Percentiles rank a stretch among this genome's conserved stretches.
Conservation (phyloP, 2,113 vertebrate genomes). For the Himantopus leucocephalus region DNA sequence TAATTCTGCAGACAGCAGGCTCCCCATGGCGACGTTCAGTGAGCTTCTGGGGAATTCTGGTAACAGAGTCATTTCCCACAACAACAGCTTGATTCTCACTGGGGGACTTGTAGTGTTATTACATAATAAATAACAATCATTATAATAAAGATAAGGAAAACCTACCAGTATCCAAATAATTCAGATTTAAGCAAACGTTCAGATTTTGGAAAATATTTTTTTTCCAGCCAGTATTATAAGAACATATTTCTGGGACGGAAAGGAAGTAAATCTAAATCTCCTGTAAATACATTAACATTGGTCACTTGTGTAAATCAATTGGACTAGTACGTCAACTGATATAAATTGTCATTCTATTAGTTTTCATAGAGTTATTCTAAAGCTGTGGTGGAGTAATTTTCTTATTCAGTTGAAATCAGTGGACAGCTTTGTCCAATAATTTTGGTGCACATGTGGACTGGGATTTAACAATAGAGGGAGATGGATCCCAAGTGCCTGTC, state of each 20-base stretch:
- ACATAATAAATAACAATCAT: not conserved
- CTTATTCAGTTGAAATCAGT: not conserved
- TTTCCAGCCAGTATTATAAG: not conserved
- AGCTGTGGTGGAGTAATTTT: not conserved
- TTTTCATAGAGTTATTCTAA: not conserved
- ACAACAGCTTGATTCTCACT: not conserved
- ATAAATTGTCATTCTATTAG: not conserved
- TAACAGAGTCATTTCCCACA: not conserved
- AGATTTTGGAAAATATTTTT: not conserved
- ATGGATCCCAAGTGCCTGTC: not conserved
- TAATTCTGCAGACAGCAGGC: not conserved
- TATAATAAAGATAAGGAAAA: not conserved
- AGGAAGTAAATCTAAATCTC: not conserved
- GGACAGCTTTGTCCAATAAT: not conserved
- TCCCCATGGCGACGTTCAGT: not conserved
- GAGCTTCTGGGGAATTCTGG: slow-evolving; percentile 1
- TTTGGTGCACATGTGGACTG: not conserved
- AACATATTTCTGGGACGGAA: not conserved
- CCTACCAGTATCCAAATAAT: not conserved
- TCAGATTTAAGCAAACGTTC: not conserved
- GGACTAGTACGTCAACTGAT: not conserved
- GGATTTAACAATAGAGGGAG: not conserved
- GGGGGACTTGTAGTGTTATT: not conserved
- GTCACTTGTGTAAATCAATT: not conserved
- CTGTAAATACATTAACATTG: not conserved